phyloP scores from a whole-genome alignment of 1,140 invertebrate species.

The Zaprionus davidi region DNA sequence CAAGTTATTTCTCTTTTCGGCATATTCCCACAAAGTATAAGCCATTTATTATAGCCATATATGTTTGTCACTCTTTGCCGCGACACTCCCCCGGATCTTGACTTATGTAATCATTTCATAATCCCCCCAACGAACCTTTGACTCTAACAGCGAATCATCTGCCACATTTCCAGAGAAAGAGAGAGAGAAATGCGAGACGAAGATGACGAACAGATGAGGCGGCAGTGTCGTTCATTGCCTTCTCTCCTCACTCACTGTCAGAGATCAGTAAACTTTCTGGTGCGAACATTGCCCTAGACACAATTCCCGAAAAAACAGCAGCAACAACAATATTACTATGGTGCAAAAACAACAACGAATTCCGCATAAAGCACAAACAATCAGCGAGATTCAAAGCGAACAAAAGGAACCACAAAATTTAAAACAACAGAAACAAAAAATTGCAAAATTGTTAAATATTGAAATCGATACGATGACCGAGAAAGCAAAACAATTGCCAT shows the following conservation, averaged over 20 bases:
- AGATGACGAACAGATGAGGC: constrained; percentile 22
- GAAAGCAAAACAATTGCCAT: constrained; percentile 36
- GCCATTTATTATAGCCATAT: constrained; percentile 21
- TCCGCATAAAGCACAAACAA: constrained; percentile 48
- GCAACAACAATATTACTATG: not conserved
- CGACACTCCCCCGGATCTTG: constrained; percentile 1
- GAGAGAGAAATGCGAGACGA: not conserved
- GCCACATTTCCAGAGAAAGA: constrained; percentile 14
- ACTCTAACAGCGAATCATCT: constrained; percentile 57
- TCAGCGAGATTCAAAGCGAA: constrained; percentile 28
- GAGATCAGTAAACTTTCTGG: constrained; percentile 66
- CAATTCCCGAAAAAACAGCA: constrained; percentile 26
- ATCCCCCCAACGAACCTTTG: constrained; percentile 39
- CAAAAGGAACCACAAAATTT: constrained; percentile 17
- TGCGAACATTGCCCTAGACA: constrained; percentile 67
- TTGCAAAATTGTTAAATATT: constrained; percentile 71
- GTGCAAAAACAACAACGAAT: constrained; percentile 47
- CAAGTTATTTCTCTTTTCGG: not conserved
- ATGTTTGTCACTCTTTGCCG: constrained; percentile 5
- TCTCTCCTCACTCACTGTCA: constrained; percentile 49
- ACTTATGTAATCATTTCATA: constrained; percentile 58
- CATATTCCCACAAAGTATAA: constrained; percentile 1
- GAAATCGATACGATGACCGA: constrained; percentile 58
- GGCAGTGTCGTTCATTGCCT: constrained; percentile 66
- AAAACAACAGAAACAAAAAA: constrained; percentile 13